Evolutionary conservation across 2,113 vertebrate species (phyloP).

Genomic region (Protobothrops flavoviridis): DNA sequence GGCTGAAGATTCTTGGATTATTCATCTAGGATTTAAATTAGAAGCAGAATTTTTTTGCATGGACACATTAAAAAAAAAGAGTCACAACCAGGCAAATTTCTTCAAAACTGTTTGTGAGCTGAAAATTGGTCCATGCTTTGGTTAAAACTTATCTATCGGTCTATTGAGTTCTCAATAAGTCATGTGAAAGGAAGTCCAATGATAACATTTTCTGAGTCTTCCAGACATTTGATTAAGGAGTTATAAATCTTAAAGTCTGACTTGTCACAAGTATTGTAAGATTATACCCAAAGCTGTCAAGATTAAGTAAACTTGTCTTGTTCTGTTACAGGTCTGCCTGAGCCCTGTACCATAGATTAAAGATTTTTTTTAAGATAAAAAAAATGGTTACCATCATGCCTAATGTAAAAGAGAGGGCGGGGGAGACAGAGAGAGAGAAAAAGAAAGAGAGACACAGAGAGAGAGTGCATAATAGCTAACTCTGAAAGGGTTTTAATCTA

Average conservation of each 20-base stretch:
- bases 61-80: neutral
- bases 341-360: conserved; percentile 82
- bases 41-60: conserved; percentile 14
- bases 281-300: conserved; percentile 87
- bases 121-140: conserved; percentile 69
- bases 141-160: conserved; percentile 78
- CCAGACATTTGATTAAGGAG: conserved; percentile 87
- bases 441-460: neutral
- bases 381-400: conserved; percentile 76
- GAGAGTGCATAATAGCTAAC: conserved; percentile 58
- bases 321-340: conserved; percentile 81
- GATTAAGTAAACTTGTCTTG: conserved; percentile 87
- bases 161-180: conserved; percentile 81
- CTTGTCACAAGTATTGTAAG: conserved; percentile 83
- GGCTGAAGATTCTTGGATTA: conserved; percentile 35
- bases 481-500: conserved; percentile 61
- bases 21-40: conserved; percentile 15
- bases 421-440: conserved; percentile 25
- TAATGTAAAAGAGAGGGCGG: conserved; percentile 43
- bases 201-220: conserved; percentile 85
- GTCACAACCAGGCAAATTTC: conserved; percentile 37
- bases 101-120: conserved; percentile 68
- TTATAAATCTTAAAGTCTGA: conserved; percentile 86
- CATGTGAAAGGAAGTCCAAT: conserved; percentile 82
- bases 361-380: conserved; percentile 73